Base-by-base conservation (phyloP, 2,113 vertebrate genomes). In the Pelecanus crispus region DNA sequence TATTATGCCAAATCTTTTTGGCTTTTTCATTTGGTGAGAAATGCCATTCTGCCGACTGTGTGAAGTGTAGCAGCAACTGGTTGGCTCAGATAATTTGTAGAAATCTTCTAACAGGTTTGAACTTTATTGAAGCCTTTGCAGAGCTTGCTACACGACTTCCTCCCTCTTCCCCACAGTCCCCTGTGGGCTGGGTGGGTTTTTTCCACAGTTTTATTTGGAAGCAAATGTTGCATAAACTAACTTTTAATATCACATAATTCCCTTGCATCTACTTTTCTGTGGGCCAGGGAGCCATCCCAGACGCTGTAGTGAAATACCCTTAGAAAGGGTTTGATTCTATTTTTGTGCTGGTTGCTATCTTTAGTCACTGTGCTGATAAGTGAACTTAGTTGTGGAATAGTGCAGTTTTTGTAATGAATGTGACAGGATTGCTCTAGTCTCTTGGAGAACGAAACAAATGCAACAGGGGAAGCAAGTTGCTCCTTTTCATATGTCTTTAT, bases 21-120 rank as follows among this genome's bases (percentile, higher is more conserved):
- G 86, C 88, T 94, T 96, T 97, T 95, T 97, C 82, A 17, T 96
- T 95, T 96, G 97, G 90, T 96, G 92, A 96, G 88, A 96, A 97
- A 83, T 82, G 86, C 88, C 67, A 45, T 95, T 97, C 95, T 92
- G 85, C 80, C 93, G 95, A 34, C 82, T 84, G 25, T 4, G 8
- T 63, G 66, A 94, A 81, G 49, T 59, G 65, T 47, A 68, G 49
- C 86, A 94, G 72, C 72, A 72, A 61, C 73, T 89, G 61, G 15
- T 84, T 92, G 56, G 42, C 70, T 90, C 29, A 44, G 59, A 49
- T 47, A 66, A 67, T 86, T 85, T 77, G 63, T 78, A 91, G 87
- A 77, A 91, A 38, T 86, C 63, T 81, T 70, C 31, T 38, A 73
- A 36, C 31, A 32, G 40, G 34, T 80, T 75, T 89, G 74, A 92